phyloP scores from a whole-genome alignment of 2,113 vertebrate genomes.

The Turnix velox region DNA sequence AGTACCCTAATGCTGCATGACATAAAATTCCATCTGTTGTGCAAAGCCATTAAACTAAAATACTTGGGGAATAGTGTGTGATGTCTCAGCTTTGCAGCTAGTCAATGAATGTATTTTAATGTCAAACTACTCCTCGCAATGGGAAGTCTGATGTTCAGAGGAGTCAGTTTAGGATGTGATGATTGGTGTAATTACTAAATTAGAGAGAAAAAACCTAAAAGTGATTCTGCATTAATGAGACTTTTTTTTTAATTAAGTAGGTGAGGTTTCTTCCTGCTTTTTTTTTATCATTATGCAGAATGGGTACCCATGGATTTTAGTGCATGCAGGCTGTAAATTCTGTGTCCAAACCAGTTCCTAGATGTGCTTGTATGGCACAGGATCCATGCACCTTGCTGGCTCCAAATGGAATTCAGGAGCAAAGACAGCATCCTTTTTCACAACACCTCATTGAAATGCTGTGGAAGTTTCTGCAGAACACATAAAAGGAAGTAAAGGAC shows the following conservation, averaged over 20 bases:
- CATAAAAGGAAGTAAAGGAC: not conserved
- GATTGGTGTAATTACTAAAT: not conserved
- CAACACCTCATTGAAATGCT: not conserved
- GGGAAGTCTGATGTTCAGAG: not conserved
- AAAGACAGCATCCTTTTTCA: not conserved
- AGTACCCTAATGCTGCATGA: conserved; percentile 71
- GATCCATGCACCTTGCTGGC: not conserved
- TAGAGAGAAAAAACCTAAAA: not conserved
- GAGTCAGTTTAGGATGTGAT: not conserved
- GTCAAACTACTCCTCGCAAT: not conserved
- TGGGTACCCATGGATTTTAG: not conserved
- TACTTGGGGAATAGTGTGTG: conserved; percentile 17
- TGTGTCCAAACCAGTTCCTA: not conserved
- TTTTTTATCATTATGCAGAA: not conserved
- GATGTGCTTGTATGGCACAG: not conserved
- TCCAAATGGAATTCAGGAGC: not conserved
- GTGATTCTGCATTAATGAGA: not conserved
- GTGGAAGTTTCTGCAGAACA: not conserved
- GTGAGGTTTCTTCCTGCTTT: not conserved
- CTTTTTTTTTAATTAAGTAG: not conserved
- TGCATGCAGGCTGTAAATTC: not conserved
- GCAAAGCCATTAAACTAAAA: conserved; percentile 65
- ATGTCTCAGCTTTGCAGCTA: conserved; percentile 30
- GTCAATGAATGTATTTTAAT: conserved; percentile 33
- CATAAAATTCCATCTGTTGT: conserved; percentile 78